Evolutionary conservation across 2,113 vertebrate genomes (phyloP), one percentile per base, ranked within the genome.

Genomic region (Erythrocebus patas): DNA sequence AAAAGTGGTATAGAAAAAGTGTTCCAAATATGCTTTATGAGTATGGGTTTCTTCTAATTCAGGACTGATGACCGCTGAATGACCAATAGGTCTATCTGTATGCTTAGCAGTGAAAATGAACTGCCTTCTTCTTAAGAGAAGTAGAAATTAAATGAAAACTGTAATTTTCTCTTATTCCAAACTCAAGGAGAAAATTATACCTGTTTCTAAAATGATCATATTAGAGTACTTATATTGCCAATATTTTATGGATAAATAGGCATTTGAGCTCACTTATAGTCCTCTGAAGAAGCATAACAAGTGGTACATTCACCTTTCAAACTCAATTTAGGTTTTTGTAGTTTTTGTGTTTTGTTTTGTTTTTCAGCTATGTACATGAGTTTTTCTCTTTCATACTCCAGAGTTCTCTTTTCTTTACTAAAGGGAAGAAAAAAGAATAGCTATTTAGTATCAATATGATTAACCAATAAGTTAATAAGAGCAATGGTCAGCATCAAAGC

Each of bases 221-320:
- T 86, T 18, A 55, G 0, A 83, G 43, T 83, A 22, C 18, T 91
- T 72, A 89, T 35, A 61, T 82, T 18, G 22, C 73, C 57, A 92
- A 61, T 68, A 87, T 96, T 92, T 92, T 95, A 55, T 38, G n/a
- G 50, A 27, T 70, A 87, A 96, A 88, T 52, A 89, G 72, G 72
- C 25, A 79, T 45, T 16, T 61, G 72, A 95, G 17, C n/a, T 23
- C 22, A 75, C 30, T 91, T 88, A 72, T 0, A 80, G 17, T 2
- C 75, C 84, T 35, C 79, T 89, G 30, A 38, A 88, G 25, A 95
- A 85, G 14, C 25, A 50, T 95, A 95, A 84, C 6, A 84, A 79
- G 91, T 43, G 40, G 52, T n/a, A 48, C 3, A 32, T 73, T 92
- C 70, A 95, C 82, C 59, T 70, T 95, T 96, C 27, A 48, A 79